A percentile compares a stretch with the other conserved stretches of the same genome.
Conservation (phyloP, 2,888 invertebrate genomes). For the Cheiracanthium punctorium region DNA sequence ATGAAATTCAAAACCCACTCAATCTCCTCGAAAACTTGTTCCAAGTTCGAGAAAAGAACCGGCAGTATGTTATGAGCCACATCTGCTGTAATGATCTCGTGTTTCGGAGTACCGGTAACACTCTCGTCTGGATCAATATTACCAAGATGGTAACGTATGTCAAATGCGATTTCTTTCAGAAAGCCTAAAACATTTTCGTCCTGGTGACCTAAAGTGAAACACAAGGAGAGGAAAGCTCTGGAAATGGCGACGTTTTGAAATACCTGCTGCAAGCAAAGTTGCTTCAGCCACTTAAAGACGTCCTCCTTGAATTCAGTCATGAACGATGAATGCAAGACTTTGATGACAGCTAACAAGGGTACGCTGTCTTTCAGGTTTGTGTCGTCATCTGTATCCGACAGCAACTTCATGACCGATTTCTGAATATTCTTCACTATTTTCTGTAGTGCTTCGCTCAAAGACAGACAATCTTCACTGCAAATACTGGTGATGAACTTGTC, state of each 20-base stretch:
- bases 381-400: slow-evolving; percentile 55
- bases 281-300: slow-evolving; percentile 56
- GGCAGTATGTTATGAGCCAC: slow-evolving; percentile 22
- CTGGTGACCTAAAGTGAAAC: slow-evolving; percentile 56
- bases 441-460: slow-evolving; percentile 27
- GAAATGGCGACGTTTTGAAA: slow-evolving; percentile 47
- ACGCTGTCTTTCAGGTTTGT: slow-evolving; percentile 41
- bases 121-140: slow-evolving; percentile 57
- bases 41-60: slow-evolving; percentile 38
- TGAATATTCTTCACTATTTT: slow-evolving; percentile 40
- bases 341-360: slow-evolving; percentile 48
- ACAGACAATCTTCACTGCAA: slow-evolving; percentile 16
- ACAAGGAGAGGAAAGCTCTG: slow-evolving; percentile 55
- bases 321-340: slow-evolving; percentile 25
- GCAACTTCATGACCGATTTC: slow-evolving; percentile 43
- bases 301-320: slow-evolving; percentile 31
- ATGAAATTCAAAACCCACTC: slow-evolving; percentile 54
- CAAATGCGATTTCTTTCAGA: slow-evolving; percentile 55
- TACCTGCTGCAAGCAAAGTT: slow-evolving; percentile 56
- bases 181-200: slow-evolving; percentile 21
- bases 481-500: slow-evolving; percentile 31
- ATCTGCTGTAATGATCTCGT: slow-evolving; percentile 41
- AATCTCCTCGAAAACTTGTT: slow-evolving; percentile 48
- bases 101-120: slow-evolving; percentile 28
- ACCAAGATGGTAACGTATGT: slow-evolving; percentile 60